Evolutionary conservation across 2,113 vertebrate species (phyloP).

Genomic region (Pongo pygmaeus): DNA sequence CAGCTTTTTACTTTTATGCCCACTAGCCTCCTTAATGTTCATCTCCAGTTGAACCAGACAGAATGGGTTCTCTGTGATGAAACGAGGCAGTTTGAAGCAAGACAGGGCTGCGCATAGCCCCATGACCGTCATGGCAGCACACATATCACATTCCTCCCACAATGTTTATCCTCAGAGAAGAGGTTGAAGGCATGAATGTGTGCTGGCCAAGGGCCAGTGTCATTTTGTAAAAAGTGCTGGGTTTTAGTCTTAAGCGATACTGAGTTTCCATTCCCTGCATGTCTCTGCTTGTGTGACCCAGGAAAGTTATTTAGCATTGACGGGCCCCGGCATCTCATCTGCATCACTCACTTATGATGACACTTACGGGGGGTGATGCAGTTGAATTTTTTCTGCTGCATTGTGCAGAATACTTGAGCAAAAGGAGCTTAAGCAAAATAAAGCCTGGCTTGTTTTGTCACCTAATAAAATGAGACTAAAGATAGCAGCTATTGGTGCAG

Average conservation of each 20-base stretch:
- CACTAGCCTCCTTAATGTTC: background rate
- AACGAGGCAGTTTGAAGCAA: background rate
- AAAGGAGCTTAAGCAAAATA: background rate
- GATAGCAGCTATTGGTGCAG: background rate
- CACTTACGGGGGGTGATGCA: background rate
- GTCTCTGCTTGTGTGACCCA: background rate
- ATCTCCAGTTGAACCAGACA: background rate
- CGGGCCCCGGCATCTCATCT: background rate
- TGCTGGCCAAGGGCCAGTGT: background rate
- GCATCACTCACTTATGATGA: background rate
- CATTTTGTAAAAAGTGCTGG: background rate
- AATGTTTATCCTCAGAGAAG: background rate
- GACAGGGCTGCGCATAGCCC: background rate
- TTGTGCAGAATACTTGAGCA: background rate
- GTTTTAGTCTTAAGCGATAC: background rate
- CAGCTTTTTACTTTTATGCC: background rate
- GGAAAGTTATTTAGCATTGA: background rate
- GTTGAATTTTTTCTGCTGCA: background rate
- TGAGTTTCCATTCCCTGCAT: background rate
- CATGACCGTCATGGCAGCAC: background rate
- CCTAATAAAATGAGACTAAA: background rate
- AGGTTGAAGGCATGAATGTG: background rate
- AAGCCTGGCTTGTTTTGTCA: background rate
- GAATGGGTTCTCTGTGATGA: background rate
- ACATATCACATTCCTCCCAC: background rate